Evolutionary conservation across 2,888 invertebrate species (phyloP).

Genomic region (Sinopyrophorus schimmeli): DNA sequence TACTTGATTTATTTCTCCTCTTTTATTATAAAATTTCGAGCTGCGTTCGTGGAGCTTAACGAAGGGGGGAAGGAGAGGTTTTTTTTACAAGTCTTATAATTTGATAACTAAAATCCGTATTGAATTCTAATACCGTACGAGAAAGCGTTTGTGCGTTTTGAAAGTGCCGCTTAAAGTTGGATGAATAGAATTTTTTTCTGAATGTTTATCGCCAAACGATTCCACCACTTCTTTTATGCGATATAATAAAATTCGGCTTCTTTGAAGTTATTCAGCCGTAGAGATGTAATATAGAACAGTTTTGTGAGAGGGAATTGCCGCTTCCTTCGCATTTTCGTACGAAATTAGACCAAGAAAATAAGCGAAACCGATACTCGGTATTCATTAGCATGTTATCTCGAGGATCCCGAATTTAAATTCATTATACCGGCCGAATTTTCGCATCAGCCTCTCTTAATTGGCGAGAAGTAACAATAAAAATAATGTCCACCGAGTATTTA

Average conservation of each 20-base stretch:
- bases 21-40: constrained; percentile 2
- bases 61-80: no score
- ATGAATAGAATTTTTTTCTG: constrained; percentile 16
- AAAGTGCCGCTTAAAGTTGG: constrained; percentile 15
- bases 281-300: not conserved
- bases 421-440: constrained; percentile 22
- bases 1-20: constrained; percentile 9
- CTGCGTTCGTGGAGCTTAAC: constrained; percentile 3
- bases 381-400: constrained; percentile 29
- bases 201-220: constrained; percentile 24
- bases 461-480: constrained; percentile 25
- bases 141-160: constrained; percentile 14
- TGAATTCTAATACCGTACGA: constrained; percentile 1
- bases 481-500: constrained; percentile 21
- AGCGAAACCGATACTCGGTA: constrained; percentile 8
- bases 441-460: constrained; percentile 25
- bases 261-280: constrained; percentile 19
- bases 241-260: constrained; percentile 19
- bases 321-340: constrained; percentile 3
- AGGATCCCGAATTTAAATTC: constrained; percentile 22
- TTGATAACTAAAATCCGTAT: no score
- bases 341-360: constrained; percentile 7
- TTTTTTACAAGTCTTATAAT: no score
- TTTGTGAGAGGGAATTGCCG: constrained; percentile 4
- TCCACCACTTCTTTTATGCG: constrained; percentile 9